Evolutionary conservation across 64 coral and sea anemone species (phyloP), one percentile per base, ranked within the genome.

Genomic region (Porites lutea): DNA sequence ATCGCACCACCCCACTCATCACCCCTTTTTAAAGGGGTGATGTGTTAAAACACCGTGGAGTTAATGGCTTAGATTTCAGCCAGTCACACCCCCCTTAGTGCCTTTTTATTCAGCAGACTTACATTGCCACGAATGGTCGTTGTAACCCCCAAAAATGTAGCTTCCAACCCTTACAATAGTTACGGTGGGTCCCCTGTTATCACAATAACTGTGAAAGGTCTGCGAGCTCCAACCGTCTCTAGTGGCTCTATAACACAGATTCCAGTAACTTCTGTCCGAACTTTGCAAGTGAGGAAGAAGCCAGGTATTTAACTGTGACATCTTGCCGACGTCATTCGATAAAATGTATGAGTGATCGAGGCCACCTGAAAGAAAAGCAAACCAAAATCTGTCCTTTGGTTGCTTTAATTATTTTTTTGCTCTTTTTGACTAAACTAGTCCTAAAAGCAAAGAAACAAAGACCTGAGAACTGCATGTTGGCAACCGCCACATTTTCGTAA

Each of bases 71-170:
- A 0, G 1, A 37, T 37, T 37, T 37, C 27, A 37, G 1, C 0
- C 27, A 37, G 27, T 37, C 0, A 37, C 27, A 37, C 27, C 27
- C 27, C 27, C 1, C 27, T 37, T 37, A 37, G 27, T 37, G 27
- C 1, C 27, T 37, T 37, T 37, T 37, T 78, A 14, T 8, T 57
- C 8, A 20, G 7, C 2, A 3, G 20, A 82, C 89, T 15, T 82
- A 90, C 89, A 72, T 20, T 47, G 4, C 89, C 89, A 90, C 20
- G 89, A 73, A 13, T 55, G 2, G 57, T 90, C 89, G 8, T 20
- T 91, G 37, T 91, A 91, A 13, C 89, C 89, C 2, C 89, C 89
- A 74, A 82, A 91, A 7, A 82, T 79, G 52, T 91, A 91, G 66
- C 66, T 72, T 43, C 49, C 62, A 14, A 79, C 89, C 6, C 16